Percentiles rank a stretch among this genome's conserved stretches.
Conservation (phyloP, 2,113 vertebrate species). For the Thunnus maccoyii region DNA sequence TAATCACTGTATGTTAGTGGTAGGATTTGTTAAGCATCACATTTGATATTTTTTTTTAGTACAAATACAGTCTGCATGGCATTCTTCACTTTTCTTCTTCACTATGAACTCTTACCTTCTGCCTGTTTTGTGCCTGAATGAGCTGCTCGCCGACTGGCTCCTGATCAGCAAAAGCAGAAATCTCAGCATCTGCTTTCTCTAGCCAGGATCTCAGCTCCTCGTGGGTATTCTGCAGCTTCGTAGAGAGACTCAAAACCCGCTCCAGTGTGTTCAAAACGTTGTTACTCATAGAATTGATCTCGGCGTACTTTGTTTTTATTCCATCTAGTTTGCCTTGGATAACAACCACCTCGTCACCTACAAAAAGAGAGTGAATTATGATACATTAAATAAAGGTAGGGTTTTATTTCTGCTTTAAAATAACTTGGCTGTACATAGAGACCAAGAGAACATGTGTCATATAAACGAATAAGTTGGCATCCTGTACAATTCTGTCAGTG, state of each 20-base stretch:
- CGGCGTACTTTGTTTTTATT: slow-evolving; percentile 94
- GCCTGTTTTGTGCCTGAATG: slow-evolving; percentile 87
- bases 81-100: background rate
- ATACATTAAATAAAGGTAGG: background rate
- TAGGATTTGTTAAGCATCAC: too few species aligned
- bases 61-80: background rate
- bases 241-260: slow-evolving; percentile 88
- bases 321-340: slow-evolving; percentile 97
- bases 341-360: slow-evolving; percentile 96
- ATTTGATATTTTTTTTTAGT: background rate
- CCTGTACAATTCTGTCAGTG: too few species aligned
- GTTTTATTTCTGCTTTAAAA: background rate
- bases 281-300: slow-evolving; percentile 90
- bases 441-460: too few species aligned
- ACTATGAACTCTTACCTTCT: slow-evolving; percentile 85
- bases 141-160: slow-evolving; percentile 86
- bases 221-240: slow-evolving; percentile 86
- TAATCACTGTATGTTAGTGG: background rate
- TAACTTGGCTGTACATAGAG: too few species aligned
- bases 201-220: slow-evolving; percentile 91
- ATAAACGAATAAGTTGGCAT: too few species aligned
- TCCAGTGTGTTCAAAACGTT: slow-evolving; percentile 90
- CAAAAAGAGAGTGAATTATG: slow-evolving; percentile 1
- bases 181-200: slow-evolving; percentile 88
- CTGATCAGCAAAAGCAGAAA: slow-evolving; percentile 85